Evolutionary conservation across 2,888 invertebrate genomes (phyloP).

Genomic region (Hemithea aestivaria): DNA sequence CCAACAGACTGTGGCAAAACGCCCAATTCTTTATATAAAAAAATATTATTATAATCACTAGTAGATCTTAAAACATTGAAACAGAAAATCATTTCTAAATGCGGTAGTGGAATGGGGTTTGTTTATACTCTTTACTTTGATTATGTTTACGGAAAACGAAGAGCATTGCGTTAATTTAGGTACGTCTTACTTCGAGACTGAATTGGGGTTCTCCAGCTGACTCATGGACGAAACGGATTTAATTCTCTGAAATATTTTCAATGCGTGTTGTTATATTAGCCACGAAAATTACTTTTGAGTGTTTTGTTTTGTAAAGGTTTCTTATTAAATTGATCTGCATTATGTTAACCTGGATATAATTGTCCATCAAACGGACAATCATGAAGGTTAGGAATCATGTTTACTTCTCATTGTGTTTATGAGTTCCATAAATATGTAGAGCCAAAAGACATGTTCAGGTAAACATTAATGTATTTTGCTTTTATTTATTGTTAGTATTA

Average conservation of each 20-base stretch:
- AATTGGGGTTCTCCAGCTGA: slow-evolving; percentile 33
- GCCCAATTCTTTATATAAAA: too few species aligned
- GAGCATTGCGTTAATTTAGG: slow-evolving; percentile 24
- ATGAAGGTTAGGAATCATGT: slow-evolving; percentile 15
- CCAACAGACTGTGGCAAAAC: too few species aligned
- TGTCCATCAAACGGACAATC: slow-evolving; percentile 12
- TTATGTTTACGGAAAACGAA: slow-evolving; percentile 33
- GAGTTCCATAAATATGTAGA: slow-evolving; percentile 10
- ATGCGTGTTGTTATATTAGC: slow-evolving; percentile 7
- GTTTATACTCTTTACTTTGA: slow-evolving; percentile 33
- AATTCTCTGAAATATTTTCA: slow-evolving; percentile 37
- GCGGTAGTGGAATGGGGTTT: slow-evolving; percentile 11
- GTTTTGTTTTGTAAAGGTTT: slow-evolving; percentile 12
- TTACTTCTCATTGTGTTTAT: slow-evolving; percentile 14
- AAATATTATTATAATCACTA: too few species aligned
- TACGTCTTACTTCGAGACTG: slow-evolving; percentile 27
- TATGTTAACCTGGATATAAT: slow-evolving; percentile 14
- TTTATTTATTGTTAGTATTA: too few species aligned
- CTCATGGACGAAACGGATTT: slow-evolving; percentile 20
- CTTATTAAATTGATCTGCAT: slow-evolving; percentile 11
- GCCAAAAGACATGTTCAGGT: slow-evolving; percentile 5
- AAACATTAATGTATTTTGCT: too few species aligned
- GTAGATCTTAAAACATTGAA: too few species aligned
- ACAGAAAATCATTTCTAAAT: too few species aligned
- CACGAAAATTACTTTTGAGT: slow-evolving; percentile 11